Evolutionary conservation across 2,113 vertebrate species (phyloP), one percentile per base, ranked within the genome.

Genomic region (Strix aluco): DNA sequence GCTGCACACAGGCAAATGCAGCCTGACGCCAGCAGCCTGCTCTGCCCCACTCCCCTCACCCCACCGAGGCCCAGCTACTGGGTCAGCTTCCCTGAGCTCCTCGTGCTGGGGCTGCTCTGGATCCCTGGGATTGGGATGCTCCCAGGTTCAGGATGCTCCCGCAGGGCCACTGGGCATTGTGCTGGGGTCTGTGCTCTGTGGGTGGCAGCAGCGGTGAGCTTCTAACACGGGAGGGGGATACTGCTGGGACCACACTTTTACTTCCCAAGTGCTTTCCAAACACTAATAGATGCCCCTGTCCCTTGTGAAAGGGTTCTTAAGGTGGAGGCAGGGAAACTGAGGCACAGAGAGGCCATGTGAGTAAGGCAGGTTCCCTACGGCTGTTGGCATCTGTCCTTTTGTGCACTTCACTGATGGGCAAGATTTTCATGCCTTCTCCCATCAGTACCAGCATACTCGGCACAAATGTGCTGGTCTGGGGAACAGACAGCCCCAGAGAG

Each of bases 21-120:
- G 80, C 71, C 34, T 2, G 3, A 2, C 0, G 4, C 58, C 2
- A 0, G 42, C 55, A 58, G 71, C 62, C 32, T 14, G 40, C 72
- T 55, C 86, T 80, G 67, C 69, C 86, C 52, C 30, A 1, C 36
- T 52, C 29, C 49, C 57, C 51, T 12, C 1, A 0, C 20, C 73
- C 58, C 54, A 16, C 54, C 1, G 3, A 26, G 49, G 49, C n/a
- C 57, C 40, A 72, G 69, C 47, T 13, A 18, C 7, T 15, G 75
- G 27, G 10, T 6, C 77, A 66, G 67, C 81, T 59, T 47, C 38
- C 11, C 65, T 0, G 3, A 88, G 62, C 52, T 16, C 26, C 71
- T 49, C 1, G 1, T 22, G 62, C 65, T 15, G 47, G 46, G 22
- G 52, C 16, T 79, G 27, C 29, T 62, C 55, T 0, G 0, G 3